Evolutionary conservation across 2,113 vertebrate genomes (phyloP), one percentile per base, ranked within the genome.

Genomic region (Tachycineta bicolor): DNA sequence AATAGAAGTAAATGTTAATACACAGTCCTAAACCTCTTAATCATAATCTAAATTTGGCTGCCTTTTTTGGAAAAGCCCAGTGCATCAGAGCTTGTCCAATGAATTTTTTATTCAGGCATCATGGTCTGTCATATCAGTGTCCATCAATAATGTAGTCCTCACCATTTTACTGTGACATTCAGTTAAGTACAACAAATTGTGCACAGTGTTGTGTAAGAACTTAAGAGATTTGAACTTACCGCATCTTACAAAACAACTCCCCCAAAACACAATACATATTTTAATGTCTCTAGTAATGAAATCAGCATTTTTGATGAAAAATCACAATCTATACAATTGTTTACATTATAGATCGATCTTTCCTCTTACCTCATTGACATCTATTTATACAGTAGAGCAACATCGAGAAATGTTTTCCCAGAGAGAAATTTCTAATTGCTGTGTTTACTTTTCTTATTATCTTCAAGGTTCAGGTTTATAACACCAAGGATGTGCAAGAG

Each of bases 251-350:
- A 85, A 70, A 84, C 13, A 58, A 43, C 43, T 6, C 25, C 14
- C 1, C 6, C 3, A 20, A 65, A 28, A 3, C 0, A 11, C 8
- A 13, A n/a, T 18, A 7, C 6, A 3, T 37, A 22, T 70, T 85
- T 87, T 46, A 25, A 47, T 5, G 29, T 53, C 37, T 69, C 14
- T 43, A 47, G 24, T 68, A 83, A 70, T 41, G 9, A 76, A 90
- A 75, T 71, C 4, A 24, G 3, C 1, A 3, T 34, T 67, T 68
- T 47, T 90, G 9, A 25, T 93, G 19, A 18, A 41, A 63, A 83
- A 39, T 44, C 21, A 17, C 4, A 33, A 9, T 22, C 22, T 39
- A 17, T 53, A 33, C 14, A 26, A 29, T 37, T 63, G 2, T 23
- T 84, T 55, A 19, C 37, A 41, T 60, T 77, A 46, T 33, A 77